Evolutionary conservation across 2,888 invertebrate species (phyloP), one percentile per base, ranked within the genome.

Genomic region (Drosophila niveifrons): DNA sequence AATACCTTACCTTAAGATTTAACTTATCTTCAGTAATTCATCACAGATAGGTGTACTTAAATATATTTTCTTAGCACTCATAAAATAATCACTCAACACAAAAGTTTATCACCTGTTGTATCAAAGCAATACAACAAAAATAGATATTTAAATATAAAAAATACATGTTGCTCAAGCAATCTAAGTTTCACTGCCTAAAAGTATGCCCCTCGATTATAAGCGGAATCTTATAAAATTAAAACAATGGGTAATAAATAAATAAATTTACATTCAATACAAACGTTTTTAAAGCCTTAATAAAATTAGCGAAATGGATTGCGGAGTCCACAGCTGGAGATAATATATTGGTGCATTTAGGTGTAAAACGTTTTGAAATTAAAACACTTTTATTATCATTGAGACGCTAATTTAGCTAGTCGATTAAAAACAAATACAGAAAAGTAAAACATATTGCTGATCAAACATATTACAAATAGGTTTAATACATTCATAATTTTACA

Each of bases 181-280:
- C 29, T 15, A 7, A 46, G 6, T 28, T 8, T 6, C 1, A 11
- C 41, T 2, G 47, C 17, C 56, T 48, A 56, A 63, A 56, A 56
- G 48, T 63, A 63, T 63, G 56, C 57, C 56, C 18, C 13, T 13
- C 13, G 8, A 15, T 13, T 41, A 8, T 41, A 11, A 4, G 39
- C 2, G 2, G 13, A 36, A 36, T n/a, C 11, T 31, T 7, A 61
- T 1, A 9, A 31, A 9, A 6, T 51, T 13, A 13, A 31, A 9
- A 7, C 6, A 31, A 10, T 46, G 18, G 7, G 11, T 18, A n/a
- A 13, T 41, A 41, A 15, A 15, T 17, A 15, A 48, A 17, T 31
- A 13, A 31, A 15, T 28, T 48, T 48, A 4, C 9, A 29, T 48
- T 48, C 29, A 15, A 48, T 29, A 15, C 6, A 9, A 29, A 29